phyloP scores from a whole-genome alignment of 1,140 invertebrate species.

The Acromyrmex echinatior region DNA sequence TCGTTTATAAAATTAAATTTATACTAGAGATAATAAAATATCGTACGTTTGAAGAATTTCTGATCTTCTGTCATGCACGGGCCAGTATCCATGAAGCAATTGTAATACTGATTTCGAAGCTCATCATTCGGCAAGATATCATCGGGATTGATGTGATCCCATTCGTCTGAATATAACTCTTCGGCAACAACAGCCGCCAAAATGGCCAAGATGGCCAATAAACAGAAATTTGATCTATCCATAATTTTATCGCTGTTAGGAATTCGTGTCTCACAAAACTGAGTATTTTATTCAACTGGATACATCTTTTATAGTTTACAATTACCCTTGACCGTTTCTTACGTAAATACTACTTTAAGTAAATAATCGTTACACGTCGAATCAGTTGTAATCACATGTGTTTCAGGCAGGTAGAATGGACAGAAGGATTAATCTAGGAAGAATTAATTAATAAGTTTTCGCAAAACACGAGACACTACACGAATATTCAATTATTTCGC shows the following conservation, averaged over 20 bases:
- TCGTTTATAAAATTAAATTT: conserved; percentile 1
- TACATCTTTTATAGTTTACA: conserved; percentile 41
- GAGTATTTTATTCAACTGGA: neutral
- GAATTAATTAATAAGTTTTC: conserved; percentile 37
- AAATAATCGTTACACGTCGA: conserved; percentile 38
- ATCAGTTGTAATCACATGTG: conserved; percentile 23
- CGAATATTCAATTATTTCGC: neutral
- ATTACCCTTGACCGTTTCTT: conserved; percentile 35
- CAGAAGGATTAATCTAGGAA: conserved; percentile 4
- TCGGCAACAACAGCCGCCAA: neutral
- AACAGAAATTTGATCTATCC: neutral
- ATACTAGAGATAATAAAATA: neutral
- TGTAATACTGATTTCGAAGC: conserved; percentile 77
- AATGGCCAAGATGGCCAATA: conserved; percentile 13
- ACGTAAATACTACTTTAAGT: conserved; percentile 36
- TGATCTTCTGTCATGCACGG: conserved; percentile 78
- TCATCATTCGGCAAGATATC: conserved; percentile 59
- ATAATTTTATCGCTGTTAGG: conserved; percentile 18
- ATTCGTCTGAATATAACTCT: conserved; percentile 58
- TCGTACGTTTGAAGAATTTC: conserved; percentile 76
- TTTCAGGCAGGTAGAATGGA: neutral
- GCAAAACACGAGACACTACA: neutral
- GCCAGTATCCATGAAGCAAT: conserved; percentile 84
- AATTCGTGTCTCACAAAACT: conserved; percentile 22
- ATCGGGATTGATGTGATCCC: conserved; percentile 51